These are phyloP conservation scores for Ammospiza nelsoni DNA, from an alignment of 2,113 vertebrate genomes.

Conservation along the genomic window DNA sequence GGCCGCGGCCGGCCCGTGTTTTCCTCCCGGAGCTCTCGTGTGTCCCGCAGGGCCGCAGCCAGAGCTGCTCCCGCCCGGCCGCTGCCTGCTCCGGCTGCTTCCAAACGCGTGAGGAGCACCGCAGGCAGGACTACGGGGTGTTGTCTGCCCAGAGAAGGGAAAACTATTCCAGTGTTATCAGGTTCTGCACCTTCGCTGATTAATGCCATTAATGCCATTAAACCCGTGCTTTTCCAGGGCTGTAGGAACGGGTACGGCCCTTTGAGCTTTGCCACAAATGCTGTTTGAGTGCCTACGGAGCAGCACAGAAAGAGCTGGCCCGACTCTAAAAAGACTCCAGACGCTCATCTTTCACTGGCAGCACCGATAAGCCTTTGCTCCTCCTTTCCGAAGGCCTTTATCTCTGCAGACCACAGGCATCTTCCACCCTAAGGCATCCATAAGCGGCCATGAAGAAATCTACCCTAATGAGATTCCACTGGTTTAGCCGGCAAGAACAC, in stretches of 20 bases:
- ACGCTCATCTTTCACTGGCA: not conserved
- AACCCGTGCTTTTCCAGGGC: not conserved
- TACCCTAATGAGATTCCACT: constrained; percentile 27
- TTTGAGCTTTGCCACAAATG: not conserved
- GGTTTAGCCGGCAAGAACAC: not conserved
- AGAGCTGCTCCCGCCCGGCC: not conserved
- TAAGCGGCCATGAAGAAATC: not conserved
- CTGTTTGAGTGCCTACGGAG: not conserved
- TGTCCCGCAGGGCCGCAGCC: fast-evolving
- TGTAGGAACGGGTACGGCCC: not conserved
- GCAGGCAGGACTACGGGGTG: not conserved
- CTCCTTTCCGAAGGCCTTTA: not conserved
- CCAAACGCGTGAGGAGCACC: fast-evolving
- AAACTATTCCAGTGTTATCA: not conserved
- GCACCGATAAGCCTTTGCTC: not conserved
- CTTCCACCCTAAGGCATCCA: not conserved
- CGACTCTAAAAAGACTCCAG: not conserved
- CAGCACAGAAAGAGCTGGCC: not conserved
- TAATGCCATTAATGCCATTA: not conserved
- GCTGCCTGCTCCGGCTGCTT: fast-evolving
- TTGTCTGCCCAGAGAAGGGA: not conserved
- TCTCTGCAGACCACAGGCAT: constrained; percentile 25
- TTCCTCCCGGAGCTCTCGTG: fast-evolving
- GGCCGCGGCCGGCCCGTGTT: not conserved
- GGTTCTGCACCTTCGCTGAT: not conserved